Evolutionary conservation across 53 echinoderm and acorn worm genomes (phyloP).

Genomic region (Patiria pectinifera): DNA sequence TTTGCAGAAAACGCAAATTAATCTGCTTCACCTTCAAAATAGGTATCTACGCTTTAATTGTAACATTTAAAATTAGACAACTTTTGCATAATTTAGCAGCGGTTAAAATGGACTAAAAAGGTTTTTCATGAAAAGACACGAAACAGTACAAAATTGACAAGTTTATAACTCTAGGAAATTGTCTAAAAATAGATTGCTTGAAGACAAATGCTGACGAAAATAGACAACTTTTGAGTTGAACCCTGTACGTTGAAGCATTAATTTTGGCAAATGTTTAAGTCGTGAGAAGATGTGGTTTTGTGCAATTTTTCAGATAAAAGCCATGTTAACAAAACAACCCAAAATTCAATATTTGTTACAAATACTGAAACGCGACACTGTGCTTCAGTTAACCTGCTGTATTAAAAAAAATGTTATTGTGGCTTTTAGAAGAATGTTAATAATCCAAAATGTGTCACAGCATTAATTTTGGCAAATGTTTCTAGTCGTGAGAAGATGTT

Average conservation of each 20-base stretch:
- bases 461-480: background rate
- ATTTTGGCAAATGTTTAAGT: background rate
- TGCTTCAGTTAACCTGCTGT: too few relatives aligned
- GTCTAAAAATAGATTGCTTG: background rate
- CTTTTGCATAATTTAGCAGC: too few relatives aligned
- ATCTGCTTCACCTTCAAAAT: too few relatives aligned
- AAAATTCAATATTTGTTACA: background rate
- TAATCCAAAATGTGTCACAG: too few relatives aligned
- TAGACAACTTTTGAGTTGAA: background rate
- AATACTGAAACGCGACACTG: too few relatives aligned
- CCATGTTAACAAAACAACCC: background rate
- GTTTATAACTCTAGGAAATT: background rate
- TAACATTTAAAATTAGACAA: too few relatives aligned
- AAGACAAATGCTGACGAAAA: background rate
- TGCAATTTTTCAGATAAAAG: background rate
- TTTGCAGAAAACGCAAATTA: too few relatives aligned
- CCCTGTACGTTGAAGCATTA: background rate
- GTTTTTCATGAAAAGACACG: too few relatives aligned
- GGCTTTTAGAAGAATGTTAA: too few relatives aligned
- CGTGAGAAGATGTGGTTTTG: background rate
- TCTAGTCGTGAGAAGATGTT: background rate
- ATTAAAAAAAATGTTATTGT: too few relatives aligned
- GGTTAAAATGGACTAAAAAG: too few relatives aligned
- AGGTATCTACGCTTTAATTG: too few relatives aligned
- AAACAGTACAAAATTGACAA: background rate